These are phyloP conservation scores for Anser cygnoides DNA, from an alignment of 2,113 vertebrate genomes.

Conservation along the genomic window DNA sequence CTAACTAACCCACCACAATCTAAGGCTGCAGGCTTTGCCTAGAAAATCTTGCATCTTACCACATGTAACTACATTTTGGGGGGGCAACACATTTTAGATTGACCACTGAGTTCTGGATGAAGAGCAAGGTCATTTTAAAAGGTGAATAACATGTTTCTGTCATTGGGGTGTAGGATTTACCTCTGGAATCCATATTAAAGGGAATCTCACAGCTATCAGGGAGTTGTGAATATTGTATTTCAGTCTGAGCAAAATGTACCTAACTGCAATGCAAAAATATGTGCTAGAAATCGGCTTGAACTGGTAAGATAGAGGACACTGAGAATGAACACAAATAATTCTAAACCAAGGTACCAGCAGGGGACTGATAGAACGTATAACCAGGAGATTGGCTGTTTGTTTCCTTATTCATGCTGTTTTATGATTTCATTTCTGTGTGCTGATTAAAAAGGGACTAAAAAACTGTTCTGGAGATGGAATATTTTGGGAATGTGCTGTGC, in stretches of 20 bases:
- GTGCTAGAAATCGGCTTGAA: constrained; percentile 42
- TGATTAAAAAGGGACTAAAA: constrained; percentile 60
- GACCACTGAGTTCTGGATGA: constrained; percentile 20
- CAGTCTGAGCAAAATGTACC: neutral
- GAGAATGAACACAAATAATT: constrained; percentile 62
- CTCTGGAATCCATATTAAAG: neutral
- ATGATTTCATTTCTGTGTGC: constrained; percentile 60
- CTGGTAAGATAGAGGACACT: constrained; percentile 28
- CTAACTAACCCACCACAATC: neutral
- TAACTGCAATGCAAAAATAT: constrained; percentile 28
- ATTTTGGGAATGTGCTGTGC: constrained; percentile 3
- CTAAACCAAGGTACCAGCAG: constrained; percentile 53
- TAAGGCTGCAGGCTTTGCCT: neutral
- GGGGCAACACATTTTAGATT: constrained; percentile 21
- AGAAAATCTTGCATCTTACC: neutral
- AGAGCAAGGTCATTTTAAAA: neutral
- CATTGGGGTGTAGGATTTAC: neutral
- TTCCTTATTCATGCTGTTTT: constrained; percentile 48
- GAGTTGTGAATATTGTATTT: constrained; percentile 37
- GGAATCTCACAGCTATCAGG: neutral
- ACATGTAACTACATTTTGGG: neutral
- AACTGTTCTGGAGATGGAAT: constrained; percentile 7
- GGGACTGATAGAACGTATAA: constrained; percentile 59
- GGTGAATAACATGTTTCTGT: rapidly evolving
- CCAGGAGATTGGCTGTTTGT: constrained; percentile 46